These are phyloP conservation scores for Lophura nycthemera DNA, from an alignment of 2,113 vertebrate species.

Conservation along the genomic window DNA sequence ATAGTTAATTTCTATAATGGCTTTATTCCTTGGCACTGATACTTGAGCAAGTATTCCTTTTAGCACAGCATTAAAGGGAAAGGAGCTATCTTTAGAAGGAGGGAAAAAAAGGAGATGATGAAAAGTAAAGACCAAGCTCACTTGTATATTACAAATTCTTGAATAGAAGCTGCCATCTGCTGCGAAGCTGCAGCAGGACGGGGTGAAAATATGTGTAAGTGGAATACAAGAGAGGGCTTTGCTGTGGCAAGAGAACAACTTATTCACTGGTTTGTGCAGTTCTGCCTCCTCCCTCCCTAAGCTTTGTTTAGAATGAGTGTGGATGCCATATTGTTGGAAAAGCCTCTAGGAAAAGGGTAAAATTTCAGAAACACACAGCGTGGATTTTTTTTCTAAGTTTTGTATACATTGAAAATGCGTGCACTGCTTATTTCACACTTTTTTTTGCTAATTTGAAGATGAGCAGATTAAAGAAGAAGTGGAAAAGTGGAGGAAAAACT, in stretches of 20 bases:
- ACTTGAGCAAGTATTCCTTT: background rate
- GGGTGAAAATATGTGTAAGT: background rate
- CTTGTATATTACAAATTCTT: background rate
- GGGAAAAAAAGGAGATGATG: background rate
- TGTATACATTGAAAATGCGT: background rate
- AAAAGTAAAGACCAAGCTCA: background rate
- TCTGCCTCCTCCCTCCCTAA: background rate
- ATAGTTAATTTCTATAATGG: background rate
- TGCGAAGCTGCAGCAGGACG: background rate
- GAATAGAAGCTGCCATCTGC: background rate
- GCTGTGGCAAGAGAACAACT: background rate
- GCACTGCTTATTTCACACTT: background rate
- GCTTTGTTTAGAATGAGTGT: background rate
- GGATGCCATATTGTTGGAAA: background rate
- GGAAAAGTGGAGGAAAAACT: constrained; percentile 80
- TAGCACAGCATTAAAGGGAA: background rate
- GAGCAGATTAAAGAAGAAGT: constrained; percentile 82
- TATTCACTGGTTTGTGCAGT: background rate
- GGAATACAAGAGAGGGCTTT: background rate
- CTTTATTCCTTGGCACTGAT: background rate
- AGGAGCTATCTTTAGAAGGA: background rate
- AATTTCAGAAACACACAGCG: background rate
- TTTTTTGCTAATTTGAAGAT: constrained; percentile 74
- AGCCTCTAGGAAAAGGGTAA: background rate
- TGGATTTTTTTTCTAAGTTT: background rate